phyloP scores from a whole-genome alignment of 92 coral and sea anemone species.

The Zoanthus solanderi region DNA sequence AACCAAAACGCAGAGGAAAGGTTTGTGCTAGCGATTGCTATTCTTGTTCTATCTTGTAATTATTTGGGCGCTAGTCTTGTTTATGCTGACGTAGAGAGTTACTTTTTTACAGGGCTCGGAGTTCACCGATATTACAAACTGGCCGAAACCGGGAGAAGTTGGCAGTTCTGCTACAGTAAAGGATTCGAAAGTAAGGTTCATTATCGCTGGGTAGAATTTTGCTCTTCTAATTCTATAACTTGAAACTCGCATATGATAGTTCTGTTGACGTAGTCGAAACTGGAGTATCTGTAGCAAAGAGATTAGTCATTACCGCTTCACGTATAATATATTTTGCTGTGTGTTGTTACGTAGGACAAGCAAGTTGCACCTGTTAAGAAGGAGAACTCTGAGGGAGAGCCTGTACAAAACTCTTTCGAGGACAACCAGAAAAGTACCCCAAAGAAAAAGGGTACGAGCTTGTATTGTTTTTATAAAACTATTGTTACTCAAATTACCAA shows the following conservation, averaged over 20 bases:
- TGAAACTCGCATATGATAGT: neutral
- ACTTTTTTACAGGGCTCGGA: constrained; percentile 78
- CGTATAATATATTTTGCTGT: neutral
- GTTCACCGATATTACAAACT: constrained; percentile 92
- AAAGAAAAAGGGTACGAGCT: constrained; percentile 36
- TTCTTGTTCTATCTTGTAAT: constrained; percentile 43
- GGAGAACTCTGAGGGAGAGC: constrained; percentile 32
- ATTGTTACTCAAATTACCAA: constrained; percentile 12
- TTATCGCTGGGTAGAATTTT: neutral
- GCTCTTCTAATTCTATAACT: neutral
- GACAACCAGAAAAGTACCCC: constrained; percentile 42
- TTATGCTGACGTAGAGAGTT: constrained; percentile 44
- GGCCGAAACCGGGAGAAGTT: constrained; percentile 98
- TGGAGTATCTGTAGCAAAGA: constrained; percentile 12
- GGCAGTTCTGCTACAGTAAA: constrained; percentile 72
- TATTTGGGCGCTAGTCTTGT: constrained; percentile 12
- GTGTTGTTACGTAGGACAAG: constrained; percentile 30
- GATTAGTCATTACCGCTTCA: constrained; percentile 29
- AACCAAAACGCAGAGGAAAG: constrained; percentile 79
- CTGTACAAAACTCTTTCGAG: constrained; percentile 22
- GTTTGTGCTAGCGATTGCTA: constrained; percentile 28
- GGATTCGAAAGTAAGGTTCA: constrained; percentile 59
- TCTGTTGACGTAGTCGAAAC: constrained; percentile 21
- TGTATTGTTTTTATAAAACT: constrained; percentile 19
- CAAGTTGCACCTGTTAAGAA: constrained; percentile 47